Conservation (phyloP, 2,888 invertebrate genomes). For the Hanleya hanleyi region DNA sequence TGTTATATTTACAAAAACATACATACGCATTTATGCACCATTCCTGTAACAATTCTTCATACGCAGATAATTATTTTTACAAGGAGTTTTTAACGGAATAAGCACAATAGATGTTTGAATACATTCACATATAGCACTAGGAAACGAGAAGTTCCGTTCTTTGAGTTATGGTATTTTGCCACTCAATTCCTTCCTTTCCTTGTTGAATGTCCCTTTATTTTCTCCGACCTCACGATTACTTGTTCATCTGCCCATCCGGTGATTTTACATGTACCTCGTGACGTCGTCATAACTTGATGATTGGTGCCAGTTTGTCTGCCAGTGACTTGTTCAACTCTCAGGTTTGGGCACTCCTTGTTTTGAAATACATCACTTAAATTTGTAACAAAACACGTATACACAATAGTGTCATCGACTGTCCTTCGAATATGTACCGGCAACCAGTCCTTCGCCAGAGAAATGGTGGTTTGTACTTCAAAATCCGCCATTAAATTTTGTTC, state of each 20-base stretch:
- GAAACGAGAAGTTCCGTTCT: too few species aligned
- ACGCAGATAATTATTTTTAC: too few species aligned
- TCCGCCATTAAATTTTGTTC: not conserved
- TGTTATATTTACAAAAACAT: too few species aligned
- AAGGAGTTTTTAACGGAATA: too few species aligned
- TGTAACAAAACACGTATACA: constrained; percentile 1
- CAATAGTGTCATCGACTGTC: not conserved
- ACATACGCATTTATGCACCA: too few species aligned
- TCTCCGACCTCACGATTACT: not conserved
- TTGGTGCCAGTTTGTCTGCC: not conserved
- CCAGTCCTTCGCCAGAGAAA: not conserved
- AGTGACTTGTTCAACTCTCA: not conserved
- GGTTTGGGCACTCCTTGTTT: not conserved
- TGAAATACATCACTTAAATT: not conserved
- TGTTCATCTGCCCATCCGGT: not conserved
- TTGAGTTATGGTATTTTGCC: too few species aligned
- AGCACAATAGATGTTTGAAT: too few species aligned
- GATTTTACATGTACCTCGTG: not conserved
- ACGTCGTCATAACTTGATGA: not conserved
- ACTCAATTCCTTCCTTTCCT: too few species aligned
- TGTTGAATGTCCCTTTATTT: too few species aligned
- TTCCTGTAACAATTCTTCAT: too few species aligned
- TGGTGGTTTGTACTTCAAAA: not conserved
- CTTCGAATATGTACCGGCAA: not conserved
- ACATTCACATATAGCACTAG: too few species aligned